Base-by-base conservation (phyloP, 2,113 vertebrate species). In the Acanthisitta chloris region DNA sequence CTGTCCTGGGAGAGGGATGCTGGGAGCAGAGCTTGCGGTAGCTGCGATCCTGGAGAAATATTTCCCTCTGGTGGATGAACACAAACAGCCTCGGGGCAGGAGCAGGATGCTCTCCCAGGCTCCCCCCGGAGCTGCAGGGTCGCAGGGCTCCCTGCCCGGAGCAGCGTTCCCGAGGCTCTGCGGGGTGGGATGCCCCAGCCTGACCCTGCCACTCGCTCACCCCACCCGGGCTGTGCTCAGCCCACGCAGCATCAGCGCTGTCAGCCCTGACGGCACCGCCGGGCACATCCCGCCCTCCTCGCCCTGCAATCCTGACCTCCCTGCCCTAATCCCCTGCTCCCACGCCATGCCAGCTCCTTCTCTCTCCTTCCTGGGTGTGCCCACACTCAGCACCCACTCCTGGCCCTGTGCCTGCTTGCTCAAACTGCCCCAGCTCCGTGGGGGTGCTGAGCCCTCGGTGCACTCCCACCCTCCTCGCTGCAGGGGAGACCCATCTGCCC, bases 51-150 rank as follows among this genome's bases (percentile, higher is more conserved):
- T 94, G 84, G 90, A 78, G 90, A 93, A 96, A 96, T 28, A 51
- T 93, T 94, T 95, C 95, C 95, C 95, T 93, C 95, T 96, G 86
- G 96, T 94, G 96, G 94, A 94, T 90, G 77, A 88, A 83, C 26
- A 26, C 54, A 15, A 74, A 62, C 10, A 73, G 87, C 84, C 81
- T 89, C 49, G 0, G 40, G 92, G 57, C 76, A 70, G 70, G 57
- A 93, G 46, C 12, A 2, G 48, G 43, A 12, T 8, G 40, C 21
- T 46, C 31, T 48, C 24, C 29, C 10, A 0, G 18, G 16, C 26
- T 10, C 1, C 4, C 9, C 28, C 8, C 0, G 5, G 34, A 7
- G 38, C 1, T 34, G 87, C 0, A 0, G 67, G 52, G 6, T 66
- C 28, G 9, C 65, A 10, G 36, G 45, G n/a, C 18, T 38, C 48